phyloP scores from a whole-genome alignment of 2,113 vertebrate genomes.

The Garra rufa region DNA sequence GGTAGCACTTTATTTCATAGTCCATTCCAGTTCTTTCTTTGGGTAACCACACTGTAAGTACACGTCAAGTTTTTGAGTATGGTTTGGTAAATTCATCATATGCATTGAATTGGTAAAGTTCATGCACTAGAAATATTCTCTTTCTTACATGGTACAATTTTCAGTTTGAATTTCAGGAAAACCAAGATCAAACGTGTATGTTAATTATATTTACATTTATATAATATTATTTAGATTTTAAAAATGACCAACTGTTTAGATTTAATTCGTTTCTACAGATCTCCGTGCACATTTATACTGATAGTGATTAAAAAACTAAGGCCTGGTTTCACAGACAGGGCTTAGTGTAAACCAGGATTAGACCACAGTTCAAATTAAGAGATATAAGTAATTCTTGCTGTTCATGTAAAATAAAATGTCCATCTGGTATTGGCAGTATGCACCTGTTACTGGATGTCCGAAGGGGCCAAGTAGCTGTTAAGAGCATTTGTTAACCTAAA shows the following conservation, averaged over 20 bases:
- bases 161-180: background rate
- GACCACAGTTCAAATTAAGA: too few species aligned
- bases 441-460: background rate
- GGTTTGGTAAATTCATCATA: background rate
- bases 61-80: too few species aligned
- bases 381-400: too few species aligned
- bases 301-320: too few species aligned
- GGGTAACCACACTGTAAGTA: too few species aligned
- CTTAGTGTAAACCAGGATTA: too few species aligned
- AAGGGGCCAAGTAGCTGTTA: background rate
- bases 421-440: background rate
- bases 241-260: background rate
- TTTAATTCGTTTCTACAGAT: background rate
- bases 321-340: too few species aligned
- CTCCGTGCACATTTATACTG: background rate
- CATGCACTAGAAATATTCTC: background rate
- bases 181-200: background rate
- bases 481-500: background rate
- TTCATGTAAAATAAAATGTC: background rate
- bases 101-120: background rate
- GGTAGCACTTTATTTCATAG: background rate
- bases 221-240: background rate
- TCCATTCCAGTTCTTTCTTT: too few species aligned
- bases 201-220: background rate
- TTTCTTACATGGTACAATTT: background rate